Evolutionary conservation across 2,113 vertebrate species (phyloP).

Genomic region (Hippocampus guttulatus): DNA sequence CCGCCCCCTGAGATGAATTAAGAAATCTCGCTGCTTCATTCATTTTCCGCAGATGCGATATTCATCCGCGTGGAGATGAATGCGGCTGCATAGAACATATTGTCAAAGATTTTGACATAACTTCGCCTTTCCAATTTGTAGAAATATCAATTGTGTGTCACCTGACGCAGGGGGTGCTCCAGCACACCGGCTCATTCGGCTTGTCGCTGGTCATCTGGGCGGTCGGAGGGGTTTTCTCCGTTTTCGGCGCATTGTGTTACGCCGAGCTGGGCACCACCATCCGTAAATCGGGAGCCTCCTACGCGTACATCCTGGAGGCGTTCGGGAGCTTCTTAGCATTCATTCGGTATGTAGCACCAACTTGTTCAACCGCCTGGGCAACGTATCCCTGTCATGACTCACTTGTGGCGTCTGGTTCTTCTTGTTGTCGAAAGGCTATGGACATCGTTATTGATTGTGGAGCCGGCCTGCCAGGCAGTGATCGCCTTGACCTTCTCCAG

Average conservation of each 20-base stretch:
- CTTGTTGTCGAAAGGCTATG: constrained; percentile 59
- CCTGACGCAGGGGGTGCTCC: constrained; percentile 68
- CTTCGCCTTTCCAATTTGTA: too few species aligned
- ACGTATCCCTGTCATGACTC: background rate
- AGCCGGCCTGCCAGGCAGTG: constrained; percentile 78
- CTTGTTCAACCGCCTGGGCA: background rate
- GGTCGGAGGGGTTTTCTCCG: constrained; percentile 76
- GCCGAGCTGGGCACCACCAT: constrained; percentile 81
- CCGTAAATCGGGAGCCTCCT: constrained; percentile 78
- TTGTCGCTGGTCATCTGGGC: constrained; percentile 76
- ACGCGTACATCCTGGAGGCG: constrained; percentile 77
- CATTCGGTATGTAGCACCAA: constrained; percentile 55
- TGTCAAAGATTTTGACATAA: too few species aligned
- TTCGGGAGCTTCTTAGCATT: constrained; percentile 78
- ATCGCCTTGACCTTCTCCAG: constrained; percentile 78
- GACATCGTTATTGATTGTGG: constrained; percentile 78
- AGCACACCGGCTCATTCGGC: constrained; percentile 73
- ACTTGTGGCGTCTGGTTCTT: background rate
- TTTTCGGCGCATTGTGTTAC: constrained; percentile 78
- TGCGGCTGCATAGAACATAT: too few species aligned
- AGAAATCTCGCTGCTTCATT: too few species aligned
- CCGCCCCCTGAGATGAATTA: too few species aligned
- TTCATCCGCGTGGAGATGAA: too few species aligned
- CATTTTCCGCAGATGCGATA: too few species aligned
- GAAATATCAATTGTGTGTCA: too few species aligned